phyloP scores from a whole-genome alignment of 2,888 invertebrate species.

The Drosophila nigritarsus region DNA sequence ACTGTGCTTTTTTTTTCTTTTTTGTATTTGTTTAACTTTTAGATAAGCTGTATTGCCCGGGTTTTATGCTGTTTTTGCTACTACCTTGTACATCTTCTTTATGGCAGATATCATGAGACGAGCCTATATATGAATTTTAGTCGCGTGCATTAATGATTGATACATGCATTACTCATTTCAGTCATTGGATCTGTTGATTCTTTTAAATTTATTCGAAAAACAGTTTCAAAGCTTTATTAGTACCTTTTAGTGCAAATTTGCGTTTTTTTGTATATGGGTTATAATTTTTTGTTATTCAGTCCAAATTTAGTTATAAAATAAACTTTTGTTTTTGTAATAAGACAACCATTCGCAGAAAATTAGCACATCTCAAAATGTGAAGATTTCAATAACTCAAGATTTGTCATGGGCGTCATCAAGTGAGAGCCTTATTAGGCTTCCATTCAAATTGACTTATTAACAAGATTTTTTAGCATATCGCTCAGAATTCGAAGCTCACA shows the following conservation, averaged over 20 bases:
- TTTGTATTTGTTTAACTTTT: constrained; percentile 32
- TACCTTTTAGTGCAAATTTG: background rate
- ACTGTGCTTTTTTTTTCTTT: constrained; percentile 25
- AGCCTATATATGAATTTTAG: background rate
- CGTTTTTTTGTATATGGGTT: background rate
- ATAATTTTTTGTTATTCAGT: background rate
- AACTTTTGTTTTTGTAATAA: constrained; percentile 6
- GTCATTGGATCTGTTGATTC: background rate
- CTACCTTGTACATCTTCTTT: constrained; percentile 18
- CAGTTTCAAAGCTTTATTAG: background rate
- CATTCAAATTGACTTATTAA: constrained; percentile 70
- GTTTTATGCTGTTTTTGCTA: constrained; percentile 1
- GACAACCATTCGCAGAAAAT: constrained; percentile 38
- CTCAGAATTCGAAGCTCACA: constrained; percentile 58
- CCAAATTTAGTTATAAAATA: constrained; percentile 19
- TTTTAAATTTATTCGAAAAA: background rate
- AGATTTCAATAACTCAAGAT: constrained; percentile 23
- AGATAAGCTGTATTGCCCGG: constrained; percentile 36
- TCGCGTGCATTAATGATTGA: background rate
- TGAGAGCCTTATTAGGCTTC: constrained; percentile 58
- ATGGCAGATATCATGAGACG: background rate
- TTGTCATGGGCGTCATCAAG: constrained; percentile 33
- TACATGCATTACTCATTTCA: background rate
- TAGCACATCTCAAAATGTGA: constrained; percentile 53
- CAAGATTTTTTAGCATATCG: constrained; percentile 64